Base-by-base conservation (phyloP, 2,797 vertebrate species). In the Darevskia nairensis region DNA sequence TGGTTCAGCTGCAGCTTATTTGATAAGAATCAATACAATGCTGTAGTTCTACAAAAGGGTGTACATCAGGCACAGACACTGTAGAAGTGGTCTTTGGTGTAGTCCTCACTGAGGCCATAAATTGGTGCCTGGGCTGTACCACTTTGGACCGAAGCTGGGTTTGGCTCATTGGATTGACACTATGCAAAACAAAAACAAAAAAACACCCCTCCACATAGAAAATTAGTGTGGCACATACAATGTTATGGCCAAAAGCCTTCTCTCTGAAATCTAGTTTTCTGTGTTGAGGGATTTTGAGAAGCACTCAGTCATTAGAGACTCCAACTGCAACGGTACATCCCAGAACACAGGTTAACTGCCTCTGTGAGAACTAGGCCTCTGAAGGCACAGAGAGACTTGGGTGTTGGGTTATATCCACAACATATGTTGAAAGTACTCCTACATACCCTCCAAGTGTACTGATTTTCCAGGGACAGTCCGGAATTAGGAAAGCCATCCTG, bases 11-110 rank as follows among this genome's bases (percentile, higher is more conserved):
- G 8, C 76, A 64, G n/a, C 59, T 89, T 94, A 8, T 86, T 94
- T 93, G 94, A 41, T 76, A 91, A 89, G 68, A 39, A 9, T 74
- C 27, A 92, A 86, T 8, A 17, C 55, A 79, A 13, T 69, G 55
- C 93, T 93, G 92, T 82, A 89, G 85, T 93, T 86, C 64, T 76
- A 39, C 35, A 11, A 85, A 81, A 71, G 41, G 41, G 35, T 66
- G 44, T 68, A 46, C 46, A 46, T 69, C 61, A n/a, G 39, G 27
- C 6, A 64, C n/a, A 21, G 77, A 23, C n/a, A n/a, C 21, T 39
- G 55, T 8, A 72, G 69, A n/a, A 80, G 19, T 74, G 50, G 55
- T 61, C 77, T 75, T 15, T 66, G 32, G 23, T 17, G 19, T 27
- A 23, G 32, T 88, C 76, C 64, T 50, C 61, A 77, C 44, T 69